phyloP scores from a whole-genome alignment of 2,888 invertebrate genomes.

The Lycia hirtaria region DNA sequence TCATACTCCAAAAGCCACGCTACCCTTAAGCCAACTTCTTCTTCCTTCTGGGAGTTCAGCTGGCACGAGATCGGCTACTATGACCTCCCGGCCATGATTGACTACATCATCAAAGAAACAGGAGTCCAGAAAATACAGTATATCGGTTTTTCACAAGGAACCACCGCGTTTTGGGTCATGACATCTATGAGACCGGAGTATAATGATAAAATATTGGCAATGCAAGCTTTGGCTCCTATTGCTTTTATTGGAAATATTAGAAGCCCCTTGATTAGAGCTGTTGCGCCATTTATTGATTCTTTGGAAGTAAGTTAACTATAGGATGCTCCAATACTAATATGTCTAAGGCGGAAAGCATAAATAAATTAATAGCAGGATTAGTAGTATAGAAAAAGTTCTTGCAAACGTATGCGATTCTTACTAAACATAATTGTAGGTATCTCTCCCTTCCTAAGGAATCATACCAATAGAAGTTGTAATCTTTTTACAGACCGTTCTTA shows the following conservation, averaged over 20 bases:
- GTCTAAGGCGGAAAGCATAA: too few relatives aligned
- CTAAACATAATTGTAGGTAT: too few relatives aligned
- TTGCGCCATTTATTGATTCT: constrained; percentile 75
- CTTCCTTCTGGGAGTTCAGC: constrained; percentile 83
- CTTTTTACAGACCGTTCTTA: constrained; percentile 64
- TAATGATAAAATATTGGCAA: constrained; percentile 84
- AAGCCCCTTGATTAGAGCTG: constrained; percentile 78
- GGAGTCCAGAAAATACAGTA: constrained; percentile 86
- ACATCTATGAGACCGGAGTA: constrained; percentile 84
- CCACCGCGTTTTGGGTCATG: constrained; percentile 87
- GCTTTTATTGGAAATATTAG: constrained; percentile 78
- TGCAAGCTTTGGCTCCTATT: constrained; percentile 87
- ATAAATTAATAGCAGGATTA: too few relatives aligned
- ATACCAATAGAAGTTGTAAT: too few relatives aligned
- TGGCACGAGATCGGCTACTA: constrained; percentile 92
- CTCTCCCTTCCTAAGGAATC: too few relatives aligned
- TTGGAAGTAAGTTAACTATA: constrained; percentile 80
- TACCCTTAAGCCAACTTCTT: constrained; percentile 60
- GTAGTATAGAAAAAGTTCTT: too few relatives aligned
- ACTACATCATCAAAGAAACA: constrained; percentile 86
- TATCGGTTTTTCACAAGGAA: constrained; percentile 90
- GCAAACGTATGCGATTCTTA: too few relatives aligned
- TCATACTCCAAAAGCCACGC: constrained; percentile 89
- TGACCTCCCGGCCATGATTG: constrained; percentile 91
- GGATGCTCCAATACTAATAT: too few relatives aligned